phyloP scores from a whole-genome alignment of 2,888 invertebrate genomes.

The Pheosia gnoma region DNA sequence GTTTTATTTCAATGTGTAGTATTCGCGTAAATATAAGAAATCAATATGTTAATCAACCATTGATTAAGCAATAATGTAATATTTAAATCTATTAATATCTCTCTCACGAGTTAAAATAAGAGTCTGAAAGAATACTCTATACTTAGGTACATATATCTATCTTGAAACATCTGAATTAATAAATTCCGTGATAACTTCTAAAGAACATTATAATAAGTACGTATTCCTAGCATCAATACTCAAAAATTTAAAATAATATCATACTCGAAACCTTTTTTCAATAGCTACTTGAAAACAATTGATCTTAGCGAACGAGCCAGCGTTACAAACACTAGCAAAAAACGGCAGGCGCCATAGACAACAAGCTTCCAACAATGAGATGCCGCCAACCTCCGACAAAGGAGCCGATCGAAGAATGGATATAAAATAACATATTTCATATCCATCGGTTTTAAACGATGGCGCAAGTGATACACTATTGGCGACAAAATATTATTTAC shows the following conservation, averaged over 20 bases:
- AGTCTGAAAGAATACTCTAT: too few species aligned
- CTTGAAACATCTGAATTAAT: too few species aligned
- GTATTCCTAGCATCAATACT: not conserved
- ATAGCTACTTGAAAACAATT: conserved; percentile 7
- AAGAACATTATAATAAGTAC: too few species aligned
- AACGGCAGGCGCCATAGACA: conserved; percentile 8
- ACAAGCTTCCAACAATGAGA: conserved; percentile 3
- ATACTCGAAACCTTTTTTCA: too few species aligned
- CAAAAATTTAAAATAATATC: not conserved
- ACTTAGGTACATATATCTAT: too few species aligned
- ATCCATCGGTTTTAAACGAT: conserved; percentile 1
- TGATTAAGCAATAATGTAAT: too few species aligned
- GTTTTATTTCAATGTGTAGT: too few species aligned
- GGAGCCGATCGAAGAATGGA: conserved; percentile 4
- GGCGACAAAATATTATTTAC: not conserved
- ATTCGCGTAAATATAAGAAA: too few species aligned
- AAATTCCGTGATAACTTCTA: too few species aligned
- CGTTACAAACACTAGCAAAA: conserved; percentile 3
- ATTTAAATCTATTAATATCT: too few species aligned
- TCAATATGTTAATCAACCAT: too few species aligned
- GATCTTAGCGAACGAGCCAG: not conserved
- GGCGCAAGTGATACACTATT: not conserved
- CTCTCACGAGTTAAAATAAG: too few species aligned
- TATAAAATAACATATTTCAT: conserved; percentile 9
- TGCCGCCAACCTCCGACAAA: conserved; percentile 7